A percentile compares a stretch with the other conserved stretches of the same genome.
Evolutionary conservation across 2,113 vertebrate genomes (phyloP).

Genomic region (Hippocampus mohnikei): DNA sequence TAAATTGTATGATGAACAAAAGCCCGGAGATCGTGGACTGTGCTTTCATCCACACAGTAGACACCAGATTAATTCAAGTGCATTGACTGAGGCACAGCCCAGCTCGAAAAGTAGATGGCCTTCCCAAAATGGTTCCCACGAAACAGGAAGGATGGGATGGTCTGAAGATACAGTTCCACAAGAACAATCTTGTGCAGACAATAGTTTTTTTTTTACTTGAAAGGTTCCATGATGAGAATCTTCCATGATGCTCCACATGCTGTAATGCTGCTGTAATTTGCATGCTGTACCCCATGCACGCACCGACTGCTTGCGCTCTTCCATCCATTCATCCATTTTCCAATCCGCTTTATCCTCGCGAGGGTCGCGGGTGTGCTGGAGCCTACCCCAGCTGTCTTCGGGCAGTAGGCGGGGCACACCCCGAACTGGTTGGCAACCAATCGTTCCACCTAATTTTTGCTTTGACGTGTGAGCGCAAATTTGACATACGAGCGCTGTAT

Average conservation of each 20-base stretch:
- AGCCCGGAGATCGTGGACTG: conserved; percentile 15
- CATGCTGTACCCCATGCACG: neutral
- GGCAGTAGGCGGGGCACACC: too few species aligned
- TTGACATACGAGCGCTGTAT: too few species aligned
- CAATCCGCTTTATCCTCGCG: too few species aligned
- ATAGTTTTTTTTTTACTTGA: neutral
- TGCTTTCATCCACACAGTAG: conserved; percentile 25
- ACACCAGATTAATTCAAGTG: conserved; percentile 37
- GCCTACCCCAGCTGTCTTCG: too few species aligned
- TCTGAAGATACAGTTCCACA: neutral
- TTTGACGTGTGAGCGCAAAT: too few species aligned
- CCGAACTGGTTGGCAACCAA: too few species aligned
- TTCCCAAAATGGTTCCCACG: neutral
- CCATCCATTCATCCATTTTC: too few species aligned
- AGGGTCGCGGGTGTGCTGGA: too few species aligned
- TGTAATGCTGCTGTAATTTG: too few species aligned
- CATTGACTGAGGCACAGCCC: neutral
- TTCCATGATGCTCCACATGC: too few species aligned
- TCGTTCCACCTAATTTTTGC: too few species aligned
- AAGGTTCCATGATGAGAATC: too few species aligned
- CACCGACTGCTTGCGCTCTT: neutral
- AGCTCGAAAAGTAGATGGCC: neutral
- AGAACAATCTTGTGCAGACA: neutral
- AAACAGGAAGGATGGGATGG: neutral
- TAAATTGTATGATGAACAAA: conserved; percentile 48